A percentile compares a stretch with the other conserved stretches of the same genome.
These are phyloP conservation scores for Exocentrus adspersus DNA, from an alignment of 2,888 invertebrate species.

Conservation along the genomic window DNA sequence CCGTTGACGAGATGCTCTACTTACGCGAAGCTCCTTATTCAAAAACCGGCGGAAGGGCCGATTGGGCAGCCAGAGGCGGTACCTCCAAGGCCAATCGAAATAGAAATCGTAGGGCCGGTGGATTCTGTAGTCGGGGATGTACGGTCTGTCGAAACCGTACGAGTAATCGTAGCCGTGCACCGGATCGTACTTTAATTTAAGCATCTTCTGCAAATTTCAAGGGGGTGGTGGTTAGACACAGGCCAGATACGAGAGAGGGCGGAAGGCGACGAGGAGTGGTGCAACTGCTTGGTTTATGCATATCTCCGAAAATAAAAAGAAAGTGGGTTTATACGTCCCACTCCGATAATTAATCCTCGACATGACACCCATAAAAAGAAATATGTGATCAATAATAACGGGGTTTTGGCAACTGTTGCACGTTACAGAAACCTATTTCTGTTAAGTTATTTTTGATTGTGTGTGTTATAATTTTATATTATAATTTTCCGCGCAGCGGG, in stretches of 20 bases:
- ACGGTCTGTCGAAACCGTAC: slow-evolving; percentile 39
- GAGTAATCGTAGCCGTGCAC: slow-evolving; percentile 48
- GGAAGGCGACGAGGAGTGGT: background rate
- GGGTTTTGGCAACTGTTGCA: too few species aligned
- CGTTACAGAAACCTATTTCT: too few species aligned
- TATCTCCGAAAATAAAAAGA: background rate
- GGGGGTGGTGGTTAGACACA: background rate
- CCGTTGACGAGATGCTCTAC: slow-evolving; percentile 43
- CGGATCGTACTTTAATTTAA: slow-evolving; percentile 49
- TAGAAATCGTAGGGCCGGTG: slow-evolving; percentile 48
- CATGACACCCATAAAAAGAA: too few species aligned
- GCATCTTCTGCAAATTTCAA: slow-evolving; percentile 46
- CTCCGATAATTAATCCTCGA: too few species aligned
- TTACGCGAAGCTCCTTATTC: slow-evolving; percentile 47
- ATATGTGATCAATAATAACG: too few species aligned
- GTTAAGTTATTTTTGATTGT: too few species aligned
- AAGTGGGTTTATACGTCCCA: too few species aligned
- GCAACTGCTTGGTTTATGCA: background rate
- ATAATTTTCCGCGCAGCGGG: too few species aligned
- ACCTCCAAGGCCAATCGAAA: slow-evolving; percentile 50
- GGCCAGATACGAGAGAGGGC: background rate
- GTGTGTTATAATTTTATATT: too few species aligned
- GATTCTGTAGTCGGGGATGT: slow-evolving; percentile 47
- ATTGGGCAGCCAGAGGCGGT: slow-evolving; percentile 46
- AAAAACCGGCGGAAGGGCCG: slow-evolving; percentile 47